Conservation (phyloP, 2,888 invertebrate species). For the Zelleria hepariella region DNA sequence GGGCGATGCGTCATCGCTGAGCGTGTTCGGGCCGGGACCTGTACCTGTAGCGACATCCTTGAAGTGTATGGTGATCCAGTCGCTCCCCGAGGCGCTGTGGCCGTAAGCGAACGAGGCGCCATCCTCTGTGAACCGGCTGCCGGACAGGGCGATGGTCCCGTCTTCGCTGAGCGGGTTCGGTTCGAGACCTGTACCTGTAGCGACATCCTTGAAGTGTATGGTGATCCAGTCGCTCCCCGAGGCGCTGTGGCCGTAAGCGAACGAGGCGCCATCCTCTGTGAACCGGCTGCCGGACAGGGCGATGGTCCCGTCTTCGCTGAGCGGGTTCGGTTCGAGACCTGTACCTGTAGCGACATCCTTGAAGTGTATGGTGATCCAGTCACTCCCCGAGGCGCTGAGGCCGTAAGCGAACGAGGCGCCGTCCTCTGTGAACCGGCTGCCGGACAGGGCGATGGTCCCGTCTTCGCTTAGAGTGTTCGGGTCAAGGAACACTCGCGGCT, state of each 20-base stretch:
- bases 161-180: constrained; percentile 93
- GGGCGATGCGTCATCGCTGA: too few species aligned
- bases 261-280: constrained; percentile 90
- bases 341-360: constrained; percentile 81
- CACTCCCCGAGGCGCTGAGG: constrained; percentile 93
- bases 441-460: constrained; percentile 86
- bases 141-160: constrained; percentile 86
- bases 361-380: constrained; percentile 94
- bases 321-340: background rate
- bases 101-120: constrained; percentile 93
- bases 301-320: constrained; percentile 85
- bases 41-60: constrained; percentile 81
- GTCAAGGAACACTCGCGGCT: constrained; percentile 91
- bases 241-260: constrained; percentile 92
- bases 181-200: constrained; percentile 80
- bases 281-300: constrained; percentile 83
- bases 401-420: constrained; percentile 93
- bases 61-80: constrained; percentile 94
- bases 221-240: constrained; percentile 98
- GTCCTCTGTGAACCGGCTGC: constrained; percentile 88
- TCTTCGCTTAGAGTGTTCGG: constrained; percentile 93
- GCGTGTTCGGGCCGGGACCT: too few species aligned
- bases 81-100: constrained; percentile 93
- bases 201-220: constrained; percentile 84
- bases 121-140: constrained; percentile 88